Evolutionary conservation across 2,888 invertebrate genomes (phyloP).

Genomic region (Mactromeris polynyma): DNA sequence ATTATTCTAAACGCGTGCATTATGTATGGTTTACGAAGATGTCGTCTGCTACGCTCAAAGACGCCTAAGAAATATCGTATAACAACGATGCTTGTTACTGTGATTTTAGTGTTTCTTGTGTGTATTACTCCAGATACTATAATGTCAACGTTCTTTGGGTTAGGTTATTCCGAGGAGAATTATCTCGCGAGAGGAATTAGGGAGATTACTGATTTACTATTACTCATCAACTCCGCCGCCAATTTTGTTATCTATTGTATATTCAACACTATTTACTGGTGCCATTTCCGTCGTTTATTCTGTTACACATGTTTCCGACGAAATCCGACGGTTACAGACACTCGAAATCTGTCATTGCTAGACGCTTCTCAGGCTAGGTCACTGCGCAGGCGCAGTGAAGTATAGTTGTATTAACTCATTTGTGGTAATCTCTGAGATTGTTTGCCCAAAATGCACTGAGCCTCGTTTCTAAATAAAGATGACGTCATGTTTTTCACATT

Average conservation of each 20-base stretch:
- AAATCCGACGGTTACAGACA: constrained; percentile 24
- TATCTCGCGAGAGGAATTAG: constrained; percentile 84
- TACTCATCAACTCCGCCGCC: constrained; percentile 85
- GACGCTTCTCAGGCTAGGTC: constrained; percentile 40
- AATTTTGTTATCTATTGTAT: constrained; percentile 86
- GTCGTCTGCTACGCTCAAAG: constrained; percentile 76
- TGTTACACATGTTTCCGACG: constrained; percentile 63
- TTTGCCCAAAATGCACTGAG: too few species aligned
- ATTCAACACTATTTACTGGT: constrained; percentile 86
- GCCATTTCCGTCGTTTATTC: constrained; percentile 76
- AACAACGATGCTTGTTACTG: constrained; percentile 85
- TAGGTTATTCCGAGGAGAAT: constrained; percentile 85
- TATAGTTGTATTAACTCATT: neutral
- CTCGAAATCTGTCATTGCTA: constrained; percentile 32
- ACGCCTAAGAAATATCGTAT: constrained; percentile 82
- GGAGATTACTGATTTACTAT: constrained; percentile 85
- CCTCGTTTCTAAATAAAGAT: neutral
- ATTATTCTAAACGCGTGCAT: constrained; percentile 84
- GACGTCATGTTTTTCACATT: too few species aligned
- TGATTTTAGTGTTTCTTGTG: constrained; percentile 86
- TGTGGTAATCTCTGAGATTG: too few species aligned
- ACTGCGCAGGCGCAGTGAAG: constrained; percentile 37
- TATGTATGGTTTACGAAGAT: constrained; percentile 81
- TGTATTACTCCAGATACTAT: constrained; percentile 86
- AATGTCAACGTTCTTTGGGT: constrained; percentile 85